These are phyloP conservation scores for Troilus luridus DNA, from an alignment of 2,888 invertebrate species.

Conservation along the genomic window DNA sequence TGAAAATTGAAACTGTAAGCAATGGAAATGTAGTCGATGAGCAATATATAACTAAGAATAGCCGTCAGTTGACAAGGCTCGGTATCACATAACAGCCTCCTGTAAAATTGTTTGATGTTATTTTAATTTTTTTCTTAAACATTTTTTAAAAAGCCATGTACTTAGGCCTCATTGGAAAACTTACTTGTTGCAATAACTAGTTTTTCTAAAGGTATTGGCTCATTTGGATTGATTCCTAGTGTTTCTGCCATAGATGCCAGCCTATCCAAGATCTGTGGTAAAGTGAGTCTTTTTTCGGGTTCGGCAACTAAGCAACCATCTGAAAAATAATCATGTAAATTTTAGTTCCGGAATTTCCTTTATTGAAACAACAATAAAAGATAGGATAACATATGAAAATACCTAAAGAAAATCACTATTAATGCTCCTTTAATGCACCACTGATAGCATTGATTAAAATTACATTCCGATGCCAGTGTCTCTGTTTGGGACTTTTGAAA, in stretches of 20 bases:
- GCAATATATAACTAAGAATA: too few relatives aligned
- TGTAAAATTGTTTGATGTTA: neutral
- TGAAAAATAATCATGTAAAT: constrained; percentile 65
- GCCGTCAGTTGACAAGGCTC: neutral
- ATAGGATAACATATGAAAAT: too few relatives aligned
- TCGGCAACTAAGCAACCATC: constrained; percentile 86
- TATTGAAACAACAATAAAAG: too few relatives aligned
- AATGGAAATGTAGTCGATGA: neutral
- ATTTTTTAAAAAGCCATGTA: too few relatives aligned
- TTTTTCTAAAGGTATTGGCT: constrained; percentile 78
- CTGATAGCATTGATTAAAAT: too few relatives aligned
- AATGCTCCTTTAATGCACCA: too few relatives aligned
- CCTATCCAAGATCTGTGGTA: constrained; percentile 86
- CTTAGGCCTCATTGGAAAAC: neutral
- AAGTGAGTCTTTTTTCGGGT: constrained; percentile 84
- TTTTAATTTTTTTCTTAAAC: neutral
- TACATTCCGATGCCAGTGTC: too few relatives aligned
- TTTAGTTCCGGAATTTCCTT: neutral
- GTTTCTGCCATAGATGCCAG: constrained; percentile 91
- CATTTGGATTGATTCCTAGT: constrained; percentile 85
- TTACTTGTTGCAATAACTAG: constrained; percentile 54
- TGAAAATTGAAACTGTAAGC: too few relatives aligned
- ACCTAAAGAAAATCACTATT: too few relatives aligned
- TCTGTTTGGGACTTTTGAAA: too few relatives aligned
- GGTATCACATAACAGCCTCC: neutral